These are phyloP conservation scores for Agriopis leucophaearia DNA, from an alignment of 2,888 invertebrate species.

Conservation along the genomic window DNA sequence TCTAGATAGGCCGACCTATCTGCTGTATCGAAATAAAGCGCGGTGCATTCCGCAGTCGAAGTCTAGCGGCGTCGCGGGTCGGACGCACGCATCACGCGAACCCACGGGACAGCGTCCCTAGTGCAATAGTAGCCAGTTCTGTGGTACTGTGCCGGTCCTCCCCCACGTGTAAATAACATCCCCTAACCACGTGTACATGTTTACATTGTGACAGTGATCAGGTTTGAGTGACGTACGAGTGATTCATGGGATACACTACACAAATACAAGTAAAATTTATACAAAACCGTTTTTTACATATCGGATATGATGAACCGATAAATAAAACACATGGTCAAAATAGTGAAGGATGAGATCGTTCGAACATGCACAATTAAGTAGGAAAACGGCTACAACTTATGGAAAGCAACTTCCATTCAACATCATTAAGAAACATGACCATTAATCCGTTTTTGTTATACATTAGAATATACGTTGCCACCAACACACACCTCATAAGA, in stretches of 20 bases:
- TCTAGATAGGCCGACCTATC: constrained; percentile 38
- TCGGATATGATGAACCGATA: not conserved
- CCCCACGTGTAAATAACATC: constrained; percentile 48
- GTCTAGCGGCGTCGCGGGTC: constrained; percentile 52
- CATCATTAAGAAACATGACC: no score
- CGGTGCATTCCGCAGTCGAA: constrained; percentile 55
- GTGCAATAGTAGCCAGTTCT: not conserved
- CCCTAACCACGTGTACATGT: constrained; percentile 53
- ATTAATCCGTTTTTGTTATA: no score
- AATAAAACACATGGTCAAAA: not conserved
- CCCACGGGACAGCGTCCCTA: not conserved
- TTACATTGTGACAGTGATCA: constrained; percentile 44
- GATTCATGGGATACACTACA: constrained; percentile 28
- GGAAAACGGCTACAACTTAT: no score
- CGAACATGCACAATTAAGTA: not conserved
- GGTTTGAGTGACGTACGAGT: constrained; percentile 30
- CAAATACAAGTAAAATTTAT: not conserved
- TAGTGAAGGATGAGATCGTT: not conserved
- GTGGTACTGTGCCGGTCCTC: constrained; percentile 27
- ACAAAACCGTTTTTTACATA: not conserved
- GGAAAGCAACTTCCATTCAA: no score
- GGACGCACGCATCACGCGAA: constrained; percentile 55
- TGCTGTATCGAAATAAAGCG: constrained; percentile 44
- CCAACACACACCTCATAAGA: no score
- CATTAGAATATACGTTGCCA: no score